A percentile compares a stretch with the other conserved stretches of the same genome.
Evolutionary conservation across 2,888 invertebrate genomes (phyloP).

Genomic region (Penaeus monodon): DNA sequence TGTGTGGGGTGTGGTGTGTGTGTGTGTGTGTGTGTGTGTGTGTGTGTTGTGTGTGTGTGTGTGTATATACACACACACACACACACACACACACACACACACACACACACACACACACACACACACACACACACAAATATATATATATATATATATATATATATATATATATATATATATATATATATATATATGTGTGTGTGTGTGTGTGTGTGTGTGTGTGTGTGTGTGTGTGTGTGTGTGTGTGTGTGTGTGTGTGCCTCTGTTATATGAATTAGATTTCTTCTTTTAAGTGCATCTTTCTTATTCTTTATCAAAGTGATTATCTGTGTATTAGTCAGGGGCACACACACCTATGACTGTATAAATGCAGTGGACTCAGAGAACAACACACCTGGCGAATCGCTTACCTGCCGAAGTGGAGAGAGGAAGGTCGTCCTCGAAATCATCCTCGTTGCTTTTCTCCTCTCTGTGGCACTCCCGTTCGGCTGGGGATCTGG

Average conservation of each 20-base stretch:
- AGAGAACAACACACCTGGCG: not conserved
- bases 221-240: not conserved
- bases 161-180: conserved; percentile 16
- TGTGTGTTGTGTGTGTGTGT: not conserved
- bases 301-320: too few relatives aligned
- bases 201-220: not conserved
- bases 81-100: conserved; percentile 9
- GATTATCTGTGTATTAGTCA: too few relatives aligned
- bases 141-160: conserved; percentile 7
- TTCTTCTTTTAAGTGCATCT: too few relatives aligned
- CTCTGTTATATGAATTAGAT: not conserved
- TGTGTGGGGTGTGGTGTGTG: too few relatives aligned
- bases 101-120: conserved; percentile 14
- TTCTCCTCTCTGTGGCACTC: not conserved
- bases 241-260: not conserved
- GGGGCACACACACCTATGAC: too few relatives aligned
- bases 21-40: too few relatives aligned
- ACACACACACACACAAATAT: not conserved
- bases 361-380: too few relatives aligned
- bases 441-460: not conserved
- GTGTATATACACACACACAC: not conserved
- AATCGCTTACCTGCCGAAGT: not conserved
- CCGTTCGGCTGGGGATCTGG: not conserved
- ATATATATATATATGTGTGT: conserved; percentile 3
- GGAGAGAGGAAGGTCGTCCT: not conserved